Evolutionary conservation across 2,113 vertebrate genomes (phyloP), one percentile per base, ranked within the genome.

Genomic region (Colistium nudipinnis): DNA sequence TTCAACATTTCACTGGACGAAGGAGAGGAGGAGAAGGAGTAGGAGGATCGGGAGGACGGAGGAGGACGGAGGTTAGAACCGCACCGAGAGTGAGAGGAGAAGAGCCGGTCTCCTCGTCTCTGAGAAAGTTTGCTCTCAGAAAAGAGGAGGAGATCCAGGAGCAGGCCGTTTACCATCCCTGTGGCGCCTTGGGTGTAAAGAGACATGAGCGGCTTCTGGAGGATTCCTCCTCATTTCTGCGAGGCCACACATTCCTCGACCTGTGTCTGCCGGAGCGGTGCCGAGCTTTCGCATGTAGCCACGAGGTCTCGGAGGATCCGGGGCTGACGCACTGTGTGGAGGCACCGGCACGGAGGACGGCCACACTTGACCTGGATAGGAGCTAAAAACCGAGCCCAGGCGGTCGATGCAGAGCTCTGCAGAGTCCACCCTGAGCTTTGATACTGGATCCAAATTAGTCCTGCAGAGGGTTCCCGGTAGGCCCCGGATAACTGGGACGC

Each of bases 351-450:
- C 75, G 64, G 80, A 80, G 84, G 80, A 90, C 81, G 51, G 28
- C 63, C 75, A 4, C 70, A 61, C 82, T n/a, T 91, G 90, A 92
- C 90, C 91, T 90, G 87, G 74, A 90, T 91, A 84, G 30, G 47
- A 76, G 63, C 84, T 81, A 65, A 78, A n/a, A 82, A 73, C 35
- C 6, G 62, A 70, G 61, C 38, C 1, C 1, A 25, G 68, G 62
- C 66, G 51, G 75, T 62, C 61, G 55, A 71, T 48, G 43, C 41
- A 49, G 56, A 41, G 69, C 71, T 83, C 43, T n/a, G 65, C 52
- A 75, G 67, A n/a, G 35, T 57, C 71, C 68, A 82, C 69, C 66
- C 47, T n/a, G 11, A 45, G 43, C 56, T 17, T 51, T 44, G 51
- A 68, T 31, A 64, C 16, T 25, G 8, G 12, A 36, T 76, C 71